Evolutionary conservation across 64 coral and sea anemone species (phyloP), one percentile per base, ranked within the genome.

Genomic region (Actinia tenebrosa): DNA sequence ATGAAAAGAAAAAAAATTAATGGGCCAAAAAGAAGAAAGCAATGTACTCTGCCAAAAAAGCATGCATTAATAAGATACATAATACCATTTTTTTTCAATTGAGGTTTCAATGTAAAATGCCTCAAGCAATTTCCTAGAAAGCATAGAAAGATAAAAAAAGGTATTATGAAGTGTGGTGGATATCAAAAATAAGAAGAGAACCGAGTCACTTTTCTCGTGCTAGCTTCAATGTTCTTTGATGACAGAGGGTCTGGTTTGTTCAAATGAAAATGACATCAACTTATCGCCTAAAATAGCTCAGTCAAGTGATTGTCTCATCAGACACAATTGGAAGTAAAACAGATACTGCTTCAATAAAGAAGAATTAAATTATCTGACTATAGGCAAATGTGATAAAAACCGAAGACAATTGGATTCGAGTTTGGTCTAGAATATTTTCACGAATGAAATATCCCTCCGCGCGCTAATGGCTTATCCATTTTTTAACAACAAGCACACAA

Each of bases 351-450:
- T 25, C 25, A 66, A n/a, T 26, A 42, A 27, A 20, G 10, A 15
- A 7, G 11, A 75, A 75, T 75, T 1, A 14, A 75, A 75, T 75
- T 75, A 43, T 5, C 6, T 30, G 11, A 30, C 69, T 26, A 30
- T 30, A 42, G 27, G 69, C 2, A 42, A 75, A 75, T 75, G 42
- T 30, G 69, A 30, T 75, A 75, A 42, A n/a, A 75, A 75, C 1
- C 42, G 26, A 30, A 75, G 2, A 75, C 13, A 75, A 25, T 15
- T 9, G n/a, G 6, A 42, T 27, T 75, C 69, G 13, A 75, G 69
- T 15, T 75, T 27, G 37, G 20, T 75, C 69, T 75, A 27, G 69
- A 27, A 75, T 75, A 75, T 75, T 75, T 75, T 75, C 69, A 75
- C 2, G 69, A 75, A 14, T 75, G 13, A 75, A 15, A 75, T 15